phyloP scores from a whole-genome alignment of 2,888 invertebrate genomes.

The Mesochorus sp. region DNA sequence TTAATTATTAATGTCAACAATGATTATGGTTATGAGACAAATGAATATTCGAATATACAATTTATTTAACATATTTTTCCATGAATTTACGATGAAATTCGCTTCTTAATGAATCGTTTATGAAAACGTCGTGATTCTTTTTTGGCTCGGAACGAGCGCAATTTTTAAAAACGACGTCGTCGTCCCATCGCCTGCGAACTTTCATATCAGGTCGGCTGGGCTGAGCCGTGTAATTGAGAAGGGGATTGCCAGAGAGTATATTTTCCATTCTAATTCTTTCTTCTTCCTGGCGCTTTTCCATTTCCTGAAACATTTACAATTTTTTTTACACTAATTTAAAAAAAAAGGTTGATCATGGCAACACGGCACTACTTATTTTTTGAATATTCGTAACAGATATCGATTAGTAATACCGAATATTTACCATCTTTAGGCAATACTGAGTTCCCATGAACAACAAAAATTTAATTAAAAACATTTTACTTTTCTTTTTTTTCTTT shows the following conservation, averaged over 20 bases:
- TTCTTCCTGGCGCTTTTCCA: slow-evolving; percentile 95
- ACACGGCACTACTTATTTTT: too few species aligned
- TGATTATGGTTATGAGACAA: too few species aligned
- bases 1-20: too few species aligned
- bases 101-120: slow-evolving; percentile 98
- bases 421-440: too few species aligned
- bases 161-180: slow-evolving; percentile 99
- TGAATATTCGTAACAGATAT: too few species aligned
- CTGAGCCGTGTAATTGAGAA: slow-evolving; percentile 94
- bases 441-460: too few species aligned
- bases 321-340: too few species aligned
- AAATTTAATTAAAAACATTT: too few species aligned
- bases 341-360: too few species aligned
- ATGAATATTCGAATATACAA: too few species aligned
- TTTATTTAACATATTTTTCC: slow-evolving; percentile 99
- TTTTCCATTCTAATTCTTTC: slow-evolving; percentile 99
- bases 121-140: slow-evolving; percentile 93
- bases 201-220: slow-evolving; percentile 91
- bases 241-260: slow-evolving; percentile 98
- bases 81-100: slow-evolving; percentile 99
- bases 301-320: slow-evolving; percentile 88
- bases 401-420: too few species aligned
- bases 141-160: slow-evolving; percentile 98
- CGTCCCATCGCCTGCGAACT: slow-evolving; percentile 98
- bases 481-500: too few species aligned